Conservation (phyloP, 2,113 vertebrate genomes). For the Forbesichthys papilliferus region DNA sequence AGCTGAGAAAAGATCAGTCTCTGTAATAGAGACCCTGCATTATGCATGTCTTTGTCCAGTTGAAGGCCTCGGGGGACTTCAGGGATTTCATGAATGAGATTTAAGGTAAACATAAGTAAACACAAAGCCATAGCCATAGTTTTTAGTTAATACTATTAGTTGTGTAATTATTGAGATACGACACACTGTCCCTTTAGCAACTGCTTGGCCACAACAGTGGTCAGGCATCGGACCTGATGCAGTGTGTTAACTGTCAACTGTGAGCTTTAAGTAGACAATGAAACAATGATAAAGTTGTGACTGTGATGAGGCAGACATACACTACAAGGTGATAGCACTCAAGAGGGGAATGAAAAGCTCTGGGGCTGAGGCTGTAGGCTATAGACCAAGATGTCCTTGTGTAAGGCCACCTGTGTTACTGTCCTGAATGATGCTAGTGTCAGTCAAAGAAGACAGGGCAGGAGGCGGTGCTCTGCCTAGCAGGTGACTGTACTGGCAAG, state of each 20-base stretch:
- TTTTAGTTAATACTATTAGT: constrained; percentile 31
- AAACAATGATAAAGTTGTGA: neutral
- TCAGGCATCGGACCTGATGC: constrained; percentile 8
- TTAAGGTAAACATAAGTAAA: neutral
- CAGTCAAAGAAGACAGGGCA: constrained; percentile 19
- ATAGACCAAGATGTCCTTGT: constrained; percentile 53
- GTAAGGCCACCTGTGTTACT: constrained; percentile 26
- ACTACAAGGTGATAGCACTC: neutral
- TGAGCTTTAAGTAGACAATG: no score
- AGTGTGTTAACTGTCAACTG: neutral
- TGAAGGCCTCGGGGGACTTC: no score
- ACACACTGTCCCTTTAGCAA: no score
- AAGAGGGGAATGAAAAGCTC: neutral
- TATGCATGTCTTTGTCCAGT: no score
- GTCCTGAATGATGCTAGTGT: constrained; percentile 9
- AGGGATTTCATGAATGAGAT: neutral
- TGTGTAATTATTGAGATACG: neutral
- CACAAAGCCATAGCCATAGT: neutral
- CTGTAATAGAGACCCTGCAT: no score
- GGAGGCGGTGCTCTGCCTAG: constrained; percentile 22
- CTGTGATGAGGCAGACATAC: neutral
- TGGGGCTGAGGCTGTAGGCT: neutral
- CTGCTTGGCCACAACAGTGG: neutral
- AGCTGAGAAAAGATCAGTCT: no score
- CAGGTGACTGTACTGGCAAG: constrained; percentile 54